Evolutionary conservation across 2,888 invertebrate species (phyloP), one percentile per base, ranked within the genome.

Genomic region (Diaphora mendica): DNA sequence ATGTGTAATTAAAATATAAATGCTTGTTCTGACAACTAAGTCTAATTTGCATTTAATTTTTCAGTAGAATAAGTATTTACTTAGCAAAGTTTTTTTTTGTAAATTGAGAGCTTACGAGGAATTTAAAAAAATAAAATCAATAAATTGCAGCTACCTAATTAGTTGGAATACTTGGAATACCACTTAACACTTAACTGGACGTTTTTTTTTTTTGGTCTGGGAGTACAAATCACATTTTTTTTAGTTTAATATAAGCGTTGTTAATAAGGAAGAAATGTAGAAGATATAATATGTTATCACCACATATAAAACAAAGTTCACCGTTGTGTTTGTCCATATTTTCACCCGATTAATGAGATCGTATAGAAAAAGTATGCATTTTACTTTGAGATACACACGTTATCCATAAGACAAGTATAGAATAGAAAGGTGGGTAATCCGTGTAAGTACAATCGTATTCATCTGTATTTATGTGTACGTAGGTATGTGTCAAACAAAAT

Each of bases 401-500:
- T 70, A 44, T 70, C 62, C 13, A 42, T 17, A 13, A 11, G 39
- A 39, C 11, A 39, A 42, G 44, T 26, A 62, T 30, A 30, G 20
- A 39, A 62, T 42, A 23, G 20, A n/a, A 70, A 30, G 62, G 30
- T 70, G 59, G 42, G 42, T 70, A 70, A 70, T 70, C 39, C 68
- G 39, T 73, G 69, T 30, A 70, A 66, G 44, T 71, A 75, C 66
- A 33, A 59, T 30, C 62, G 68, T 65, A 71, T 64, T 71, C 35
- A 68, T 55, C 30, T 30, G 62, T 62, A 70, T 42, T 55, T 64
- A 65, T 48, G 48, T 26, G 20, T 76, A 67, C 71, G 70, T 23
- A 69, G 9, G 39, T 68, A 72, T 65, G 66, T 64, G 71, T 71
- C 74, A 78, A 82, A 75, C 74, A 74, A 69, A 75, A 71, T 68